These are phyloP conservation scores for Scaptodrosophila latifasciaeformis DNA, from an alignment of 2,888 invertebrate genomes.

Conservation along the genomic window DNA sequence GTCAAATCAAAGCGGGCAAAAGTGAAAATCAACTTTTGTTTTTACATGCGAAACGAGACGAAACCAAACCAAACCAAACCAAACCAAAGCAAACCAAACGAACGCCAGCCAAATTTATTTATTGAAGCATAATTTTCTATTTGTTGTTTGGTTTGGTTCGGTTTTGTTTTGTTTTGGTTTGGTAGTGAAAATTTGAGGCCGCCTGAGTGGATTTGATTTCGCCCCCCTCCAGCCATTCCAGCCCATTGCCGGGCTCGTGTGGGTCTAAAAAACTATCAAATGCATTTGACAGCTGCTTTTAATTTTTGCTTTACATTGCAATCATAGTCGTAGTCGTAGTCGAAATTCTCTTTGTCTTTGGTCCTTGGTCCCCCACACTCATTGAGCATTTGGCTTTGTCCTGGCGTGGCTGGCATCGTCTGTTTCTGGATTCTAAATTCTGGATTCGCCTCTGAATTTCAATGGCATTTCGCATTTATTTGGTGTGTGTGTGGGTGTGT, in stretches of 20 bases:
- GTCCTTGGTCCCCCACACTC: background rate
- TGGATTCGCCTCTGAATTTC: conserved; percentile 20
- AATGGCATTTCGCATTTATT: conserved; percentile 20
- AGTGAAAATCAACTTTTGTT: conserved; percentile 46
- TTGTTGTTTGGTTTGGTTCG: conserved; percentile 31
- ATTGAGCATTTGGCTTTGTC: no score
- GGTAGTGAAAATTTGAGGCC: no score
- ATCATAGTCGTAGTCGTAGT: background rate
- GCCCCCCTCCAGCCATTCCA: no score
- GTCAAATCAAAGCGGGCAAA: conserved; percentile 46
- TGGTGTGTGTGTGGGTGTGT: conserved; percentile 5
- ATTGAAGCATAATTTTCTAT: conserved; percentile 62
- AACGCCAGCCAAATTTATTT: conserved; percentile 43
- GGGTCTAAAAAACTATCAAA: conserved; percentile 54
- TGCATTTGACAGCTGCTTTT: conserved; percentile 62
- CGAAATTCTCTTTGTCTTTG: background rate
- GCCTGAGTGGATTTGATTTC: no score
- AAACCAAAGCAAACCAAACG: conserved; percentile 6
- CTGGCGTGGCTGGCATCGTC: conserved; percentile 7
- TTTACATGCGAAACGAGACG: conserved; percentile 7
- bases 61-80: no score
- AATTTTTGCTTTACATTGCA: conserved; percentile 28
- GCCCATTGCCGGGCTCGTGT: no score
- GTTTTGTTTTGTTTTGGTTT: background rate
- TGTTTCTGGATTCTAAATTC: conserved; percentile 20